Percentiles rank a stretch among this genome's conserved stretches.
These are phyloP conservation scores for Celastrina argiolus DNA, from an alignment of 2,888 invertebrate species.

Conservation along the genomic window DNA sequence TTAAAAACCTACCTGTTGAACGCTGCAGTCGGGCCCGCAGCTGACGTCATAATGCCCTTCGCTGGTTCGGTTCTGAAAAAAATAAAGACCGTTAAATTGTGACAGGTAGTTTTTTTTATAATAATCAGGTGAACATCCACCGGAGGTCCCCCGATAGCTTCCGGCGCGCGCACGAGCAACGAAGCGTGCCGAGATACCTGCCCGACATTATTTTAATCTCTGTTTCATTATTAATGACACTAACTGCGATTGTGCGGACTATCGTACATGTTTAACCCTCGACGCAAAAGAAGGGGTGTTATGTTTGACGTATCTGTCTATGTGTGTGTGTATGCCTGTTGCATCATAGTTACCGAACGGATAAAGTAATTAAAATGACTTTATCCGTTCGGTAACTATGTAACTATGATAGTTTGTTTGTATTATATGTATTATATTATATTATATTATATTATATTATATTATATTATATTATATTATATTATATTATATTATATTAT, in stretches of 20 bases:
- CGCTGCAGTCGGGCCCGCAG: slow-evolving; percentile 83
- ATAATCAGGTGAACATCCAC: slow-evolving; percentile 42
- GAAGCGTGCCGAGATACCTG: slow-evolving; percentile 45
- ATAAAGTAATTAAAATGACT: too few species aligned
- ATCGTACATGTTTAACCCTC: too few species aligned
- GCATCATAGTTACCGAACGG: too few species aligned
- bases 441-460: too few species aligned
- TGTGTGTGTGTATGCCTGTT: too few species aligned
- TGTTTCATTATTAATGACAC: not conserved
- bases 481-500: too few species aligned
- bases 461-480: too few species aligned
- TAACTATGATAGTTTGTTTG: too few species aligned
- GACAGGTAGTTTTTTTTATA: slow-evolving; percentile 36
- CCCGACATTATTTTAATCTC: slow-evolving; percentile 27
- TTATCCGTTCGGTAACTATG: too few species aligned
- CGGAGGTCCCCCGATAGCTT: slow-evolving; percentile 52
- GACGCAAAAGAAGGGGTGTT: too few species aligned
- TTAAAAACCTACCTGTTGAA: slow-evolving; percentile 80
- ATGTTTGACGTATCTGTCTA: too few species aligned
- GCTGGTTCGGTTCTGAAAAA: slow-evolving; percentile 82
- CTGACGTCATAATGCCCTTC: slow-evolving; percentile 83
- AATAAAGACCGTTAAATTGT: slow-evolving; percentile 28
- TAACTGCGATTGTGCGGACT: not conserved
- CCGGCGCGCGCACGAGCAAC: slow-evolving; percentile 60
- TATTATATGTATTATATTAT: too few species aligned